Percentiles rank a stretch among this genome's conserved stretches.
phyloP scores from a whole-genome alignment of 2,888 invertebrate species.

The Xanthia icteritia region DNA sequence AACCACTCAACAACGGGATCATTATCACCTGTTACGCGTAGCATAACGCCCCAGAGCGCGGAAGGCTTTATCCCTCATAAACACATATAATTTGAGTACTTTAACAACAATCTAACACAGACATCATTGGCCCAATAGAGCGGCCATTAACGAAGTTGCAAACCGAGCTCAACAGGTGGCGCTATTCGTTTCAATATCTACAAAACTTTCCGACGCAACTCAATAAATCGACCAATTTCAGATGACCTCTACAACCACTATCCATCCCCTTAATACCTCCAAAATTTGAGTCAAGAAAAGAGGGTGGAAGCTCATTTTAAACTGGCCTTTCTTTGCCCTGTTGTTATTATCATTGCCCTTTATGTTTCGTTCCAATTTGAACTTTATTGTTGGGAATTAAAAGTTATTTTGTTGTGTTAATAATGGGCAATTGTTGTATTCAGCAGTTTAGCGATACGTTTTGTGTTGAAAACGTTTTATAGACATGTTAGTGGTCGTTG shows the following conservation, averaged over 20 bases:
- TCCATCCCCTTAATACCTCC: constrained; percentile 56
- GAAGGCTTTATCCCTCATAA: constrained; percentile 65
- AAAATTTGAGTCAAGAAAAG: constrained; percentile 59
- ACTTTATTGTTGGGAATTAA: constrained; percentile 73
- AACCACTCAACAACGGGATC: constrained; percentile 22
- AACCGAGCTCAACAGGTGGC: constrained; percentile 87
- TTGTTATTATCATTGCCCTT: constrained; percentile 86
- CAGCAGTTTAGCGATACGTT: constrained; percentile 84
- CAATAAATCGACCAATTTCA: constrained; percentile 85
- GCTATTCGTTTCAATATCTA: constrained; percentile 90
- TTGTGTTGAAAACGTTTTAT: constrained; percentile 83
- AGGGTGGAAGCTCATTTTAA: constrained; percentile 72
- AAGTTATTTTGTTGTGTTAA: constrained; percentile 71
- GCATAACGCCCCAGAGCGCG: constrained; percentile 46
- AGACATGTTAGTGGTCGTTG: constrained; percentile 79
- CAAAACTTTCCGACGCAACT: constrained; percentile 88
- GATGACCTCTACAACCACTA: constrained; percentile 67
- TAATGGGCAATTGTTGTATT: constrained; percentile 72
- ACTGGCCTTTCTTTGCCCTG: constrained; percentile 83
- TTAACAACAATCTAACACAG: constrained; percentile 71
- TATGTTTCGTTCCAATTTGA: constrained; percentile 78
- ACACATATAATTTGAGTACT: constrained; percentile 69
- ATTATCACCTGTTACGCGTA: constrained; percentile 59
- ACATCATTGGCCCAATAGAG: constrained; percentile 79
- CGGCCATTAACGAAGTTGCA: constrained; percentile 87